phyloP scores from a whole-genome alignment of 2,888 invertebrate species.

The Nycteola revayana region DNA sequence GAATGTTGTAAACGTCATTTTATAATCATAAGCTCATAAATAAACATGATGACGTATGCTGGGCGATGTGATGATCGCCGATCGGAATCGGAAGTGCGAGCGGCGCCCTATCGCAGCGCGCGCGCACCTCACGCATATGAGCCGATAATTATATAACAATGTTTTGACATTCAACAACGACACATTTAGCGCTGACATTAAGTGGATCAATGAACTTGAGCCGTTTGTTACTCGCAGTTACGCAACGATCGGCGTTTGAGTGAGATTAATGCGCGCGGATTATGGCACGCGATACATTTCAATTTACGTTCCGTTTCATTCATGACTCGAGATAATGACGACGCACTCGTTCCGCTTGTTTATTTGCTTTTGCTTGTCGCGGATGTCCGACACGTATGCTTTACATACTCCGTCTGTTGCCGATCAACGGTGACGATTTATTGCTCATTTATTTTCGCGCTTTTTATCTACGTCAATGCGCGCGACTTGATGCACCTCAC shows the following conservation, averaged over 20 bases:
- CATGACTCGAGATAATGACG: conserved; percentile 76
- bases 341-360: conserved; percentile 65
- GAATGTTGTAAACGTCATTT: conserved; percentile 77
- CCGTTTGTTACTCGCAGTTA: conserved; percentile 70
- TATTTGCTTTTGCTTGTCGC: conserved; percentile 57
- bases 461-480: too few species aligned
- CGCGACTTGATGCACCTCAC: neutral
- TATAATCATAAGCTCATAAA: conserved; percentile 80
- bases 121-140: conserved; percentile 50
- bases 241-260: conserved; percentile 78
- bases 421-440: conserved; percentile 16
- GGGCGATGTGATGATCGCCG: conserved; percentile 47
- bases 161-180: conserved; percentile 79
- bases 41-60: conserved; percentile 73
- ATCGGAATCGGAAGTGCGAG: conserved; percentile 48
- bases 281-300: conserved; percentile 81
- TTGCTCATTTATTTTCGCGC: neutral
- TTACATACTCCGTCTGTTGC: conserved; percentile 47
- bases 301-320: conserved; percentile 81
- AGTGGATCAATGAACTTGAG: conserved; percentile 82
- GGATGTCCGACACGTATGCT: conserved; percentile 36
- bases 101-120: conserved; percentile 39
- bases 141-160: conserved; percentile 72
- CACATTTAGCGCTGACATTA: conserved; percentile 78
- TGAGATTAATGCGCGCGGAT: conserved; percentile 80